These are phyloP conservation scores for Vesta saturnalis DNA, from an alignment of 2,888 invertebrate genomes.

Conservation along the genomic window DNA sequence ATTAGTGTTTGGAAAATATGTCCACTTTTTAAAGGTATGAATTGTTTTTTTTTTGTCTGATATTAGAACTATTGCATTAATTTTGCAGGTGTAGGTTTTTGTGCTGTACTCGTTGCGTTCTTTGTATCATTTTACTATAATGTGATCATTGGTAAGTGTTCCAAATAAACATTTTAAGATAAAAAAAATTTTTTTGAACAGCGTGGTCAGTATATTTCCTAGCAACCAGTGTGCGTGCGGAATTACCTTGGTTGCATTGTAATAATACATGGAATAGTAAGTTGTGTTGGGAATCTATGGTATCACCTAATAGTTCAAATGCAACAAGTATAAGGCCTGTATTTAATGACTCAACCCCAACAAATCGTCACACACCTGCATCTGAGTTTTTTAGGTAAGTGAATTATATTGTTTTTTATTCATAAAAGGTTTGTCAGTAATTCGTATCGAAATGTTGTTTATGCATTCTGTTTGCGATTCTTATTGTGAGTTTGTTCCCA, in stretches of 20 bases:
- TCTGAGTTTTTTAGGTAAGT: slow-evolving; percentile 83
- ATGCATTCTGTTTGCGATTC: too few relatives aligned
- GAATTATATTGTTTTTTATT: background rate
- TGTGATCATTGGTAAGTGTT: slow-evolving; percentile 79
- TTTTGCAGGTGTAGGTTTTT: slow-evolving; percentile 77
- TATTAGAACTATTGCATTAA: background rate
- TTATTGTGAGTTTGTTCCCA: too few relatives aligned
- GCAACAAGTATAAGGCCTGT: slow-evolving; percentile 59
- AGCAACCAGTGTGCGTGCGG: slow-evolving; percentile 73
- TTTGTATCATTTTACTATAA: slow-evolving; percentile 87
- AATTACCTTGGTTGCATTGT: slow-evolving; percentile 84
- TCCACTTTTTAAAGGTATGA: slow-evolving; percentile 82
- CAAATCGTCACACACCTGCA: slow-evolving; percentile 74
- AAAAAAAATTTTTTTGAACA: slow-evolving; percentile 50
- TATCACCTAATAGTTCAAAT: slow-evolving; percentile 36
- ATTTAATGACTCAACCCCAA: slow-evolving; percentile 60
- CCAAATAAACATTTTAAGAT: background rate
- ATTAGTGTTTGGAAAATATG: slow-evolving; percentile 85
- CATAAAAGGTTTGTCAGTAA: too few relatives aligned
- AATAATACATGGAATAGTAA: slow-evolving; percentile 85
- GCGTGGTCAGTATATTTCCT: slow-evolving; percentile 84
- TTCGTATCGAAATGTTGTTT: too few relatives aligned
- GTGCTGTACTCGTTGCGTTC: slow-evolving; percentile 81
- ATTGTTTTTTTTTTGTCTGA: background rate
- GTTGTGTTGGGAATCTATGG: slow-evolving; percentile 64